Evolutionary conservation across 2,888 invertebrate species (phyloP).

Genomic region (Lutraria lutraria): DNA sequence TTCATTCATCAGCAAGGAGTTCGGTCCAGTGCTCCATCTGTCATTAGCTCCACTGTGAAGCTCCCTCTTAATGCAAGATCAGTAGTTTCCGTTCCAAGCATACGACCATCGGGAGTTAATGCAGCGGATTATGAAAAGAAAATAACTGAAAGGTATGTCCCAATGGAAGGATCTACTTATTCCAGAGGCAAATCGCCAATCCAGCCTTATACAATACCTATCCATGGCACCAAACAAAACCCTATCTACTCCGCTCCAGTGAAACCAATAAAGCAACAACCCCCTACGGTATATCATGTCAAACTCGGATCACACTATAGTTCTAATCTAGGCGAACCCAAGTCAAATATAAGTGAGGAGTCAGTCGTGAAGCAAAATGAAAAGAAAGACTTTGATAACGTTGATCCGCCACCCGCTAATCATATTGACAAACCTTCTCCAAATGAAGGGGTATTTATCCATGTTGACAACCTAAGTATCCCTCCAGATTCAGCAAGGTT

Average conservation of each 20-base stretch:
- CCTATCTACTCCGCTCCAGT: neutral
- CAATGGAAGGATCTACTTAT: conserved; percentile 22
- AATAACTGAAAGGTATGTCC: conserved; percentile 6
- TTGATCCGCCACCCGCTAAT: neutral
- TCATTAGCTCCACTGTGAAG: neutral
- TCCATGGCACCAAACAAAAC: neutral
- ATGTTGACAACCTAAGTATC: conserved; percentile 33
- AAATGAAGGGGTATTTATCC: conserved; percentile 26
- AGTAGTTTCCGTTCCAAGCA: conserved; percentile 10
- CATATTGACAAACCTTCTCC: neutral
- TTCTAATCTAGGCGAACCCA: neutral
- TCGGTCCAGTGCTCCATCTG: neutral
- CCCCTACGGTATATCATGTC: neutral
- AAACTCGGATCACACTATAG: neutral
- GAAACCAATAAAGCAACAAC: neutral
- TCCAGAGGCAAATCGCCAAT: neutral
- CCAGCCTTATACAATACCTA: conserved; percentile 24
- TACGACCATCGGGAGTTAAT: neutral
- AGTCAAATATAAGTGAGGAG: neutral
- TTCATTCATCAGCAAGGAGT: conserved; percentile 17
- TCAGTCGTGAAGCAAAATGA: neutral
- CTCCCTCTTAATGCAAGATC: neutral
- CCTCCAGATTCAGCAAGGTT: conserved; percentile 16
- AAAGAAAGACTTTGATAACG: neutral
- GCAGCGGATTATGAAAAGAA: neutral